phyloP scores from a whole-genome alignment of 2,888 invertebrate species.

The Tipula unca region DNA sequence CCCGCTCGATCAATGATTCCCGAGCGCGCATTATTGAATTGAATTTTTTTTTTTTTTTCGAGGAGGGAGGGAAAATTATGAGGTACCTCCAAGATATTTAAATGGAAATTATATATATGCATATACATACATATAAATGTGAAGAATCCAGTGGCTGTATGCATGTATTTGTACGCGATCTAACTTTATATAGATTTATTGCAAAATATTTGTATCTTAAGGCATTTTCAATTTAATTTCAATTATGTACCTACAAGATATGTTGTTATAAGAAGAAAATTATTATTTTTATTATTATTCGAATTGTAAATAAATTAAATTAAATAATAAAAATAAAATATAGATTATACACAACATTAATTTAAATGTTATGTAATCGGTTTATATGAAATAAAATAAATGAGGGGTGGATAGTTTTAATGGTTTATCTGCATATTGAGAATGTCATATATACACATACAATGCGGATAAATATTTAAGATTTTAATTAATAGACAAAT shows the following conservation, averaged over 20 bases:
- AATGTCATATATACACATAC: background rate
- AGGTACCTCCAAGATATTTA: background rate
- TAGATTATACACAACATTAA: background rate
- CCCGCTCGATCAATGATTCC: background rate
- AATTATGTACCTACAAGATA: background rate
- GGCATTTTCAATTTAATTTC: slow-evolving; percentile 1
- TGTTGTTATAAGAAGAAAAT: background rate
- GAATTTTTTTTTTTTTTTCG: background rate
- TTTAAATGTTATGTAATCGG: background rate
- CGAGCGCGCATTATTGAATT: background rate
- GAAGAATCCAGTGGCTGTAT: background rate
- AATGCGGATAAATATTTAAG: background rate
- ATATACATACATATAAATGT: background rate
- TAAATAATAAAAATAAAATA: background rate
- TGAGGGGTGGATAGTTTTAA: background rate
- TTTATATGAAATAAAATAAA: background rate
- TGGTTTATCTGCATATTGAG: too few species aligned
- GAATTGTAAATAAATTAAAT: background rate
- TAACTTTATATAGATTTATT: background rate
- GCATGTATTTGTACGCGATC: background rate
- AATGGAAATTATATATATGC: background rate
- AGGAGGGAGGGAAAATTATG: background rate
- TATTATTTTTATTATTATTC: background rate
- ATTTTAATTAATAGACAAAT: background rate
- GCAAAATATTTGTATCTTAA: background rate